Percentiles rank a stretch among this genome's conserved stretches.
Conservation (phyloP, 1,140 invertebrate species). For the Brachionus calyciflorus region DNA sequence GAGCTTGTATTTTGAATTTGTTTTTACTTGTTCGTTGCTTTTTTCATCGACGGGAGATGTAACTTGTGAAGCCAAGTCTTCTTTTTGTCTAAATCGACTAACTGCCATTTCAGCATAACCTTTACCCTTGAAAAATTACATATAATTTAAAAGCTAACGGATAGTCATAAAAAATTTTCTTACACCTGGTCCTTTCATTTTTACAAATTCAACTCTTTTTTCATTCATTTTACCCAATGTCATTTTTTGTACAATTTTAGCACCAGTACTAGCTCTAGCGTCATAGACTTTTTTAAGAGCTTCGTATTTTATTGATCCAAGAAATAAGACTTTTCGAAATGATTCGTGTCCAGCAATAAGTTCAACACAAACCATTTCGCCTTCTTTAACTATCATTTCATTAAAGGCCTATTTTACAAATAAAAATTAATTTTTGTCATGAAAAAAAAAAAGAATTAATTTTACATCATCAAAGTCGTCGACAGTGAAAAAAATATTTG, state of each 20-base stretch:
- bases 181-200: conserved; percentile 84
- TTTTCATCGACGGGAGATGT: neutral
- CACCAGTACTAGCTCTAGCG: conserved; percentile 83
- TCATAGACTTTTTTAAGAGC: conserved; percentile 93
- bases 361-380: conserved; percentile 97
- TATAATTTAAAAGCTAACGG: neutral
- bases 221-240: conserved; percentile 75
- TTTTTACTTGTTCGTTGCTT: too few species aligned
- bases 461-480: conserved; percentile 96
- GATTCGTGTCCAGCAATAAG: conserved; percentile 80
- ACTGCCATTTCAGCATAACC: conserved; percentile 98
- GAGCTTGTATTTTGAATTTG: too few species aligned
- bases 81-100: neutral
- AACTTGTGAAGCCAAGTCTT: neutral
- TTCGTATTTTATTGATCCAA: conserved; percentile 94
- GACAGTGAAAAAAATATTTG: conserved; percentile 96
- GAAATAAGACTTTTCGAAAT: conserved; percentile 79
- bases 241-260: conserved; percentile 91
- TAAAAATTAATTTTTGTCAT: too few species aligned
- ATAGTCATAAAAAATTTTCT: neutral
- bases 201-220: conserved; percentile 89
- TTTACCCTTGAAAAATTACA: conserved; percentile 68
- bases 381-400: conserved; percentile 86
- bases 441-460: neutral
- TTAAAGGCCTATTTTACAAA: conserved; percentile 91